These are phyloP conservation scores for Platichthys flesus DNA, from an alignment of 2,113 vertebrate species.

Conservation along the genomic window DNA sequence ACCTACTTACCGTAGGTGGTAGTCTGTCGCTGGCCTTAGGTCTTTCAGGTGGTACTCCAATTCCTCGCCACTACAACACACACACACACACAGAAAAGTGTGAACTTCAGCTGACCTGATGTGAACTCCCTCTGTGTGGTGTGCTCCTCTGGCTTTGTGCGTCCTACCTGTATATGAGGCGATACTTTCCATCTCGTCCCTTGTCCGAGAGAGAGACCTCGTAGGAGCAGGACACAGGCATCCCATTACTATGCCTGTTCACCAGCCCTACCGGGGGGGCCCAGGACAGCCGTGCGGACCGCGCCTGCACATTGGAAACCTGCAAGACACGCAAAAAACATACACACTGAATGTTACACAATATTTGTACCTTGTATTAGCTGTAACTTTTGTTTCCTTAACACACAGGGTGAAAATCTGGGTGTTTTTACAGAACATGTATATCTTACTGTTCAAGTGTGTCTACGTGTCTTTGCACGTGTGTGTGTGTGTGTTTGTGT, in stretches of 20 bases:
- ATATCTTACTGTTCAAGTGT: neutral
- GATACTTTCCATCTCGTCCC: slow-evolving; percentile 95
- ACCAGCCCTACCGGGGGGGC: slow-evolving; percentile 87
- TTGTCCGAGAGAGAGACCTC: slow-evolving; percentile 96
- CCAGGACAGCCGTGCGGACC: slow-evolving; percentile 90
- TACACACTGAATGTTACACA: neutral
- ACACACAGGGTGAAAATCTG: neutral
- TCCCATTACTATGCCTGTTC: slow-evolving; percentile 87
- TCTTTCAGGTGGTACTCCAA: slow-evolving; percentile 95
- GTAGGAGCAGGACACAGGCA: slow-evolving; percentile 91
- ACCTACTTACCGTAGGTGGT: slow-evolving; percentile 89
- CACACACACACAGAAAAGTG: slow-evolving; percentile 12
- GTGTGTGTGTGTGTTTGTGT: neutral
- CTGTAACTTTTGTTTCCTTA: too few relatives aligned
- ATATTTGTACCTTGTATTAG: too few relatives aligned
- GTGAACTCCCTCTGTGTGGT: neutral
- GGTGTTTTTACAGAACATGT: too few relatives aligned
- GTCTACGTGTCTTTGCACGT: neutral
- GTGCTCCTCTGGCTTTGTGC: too few relatives aligned
- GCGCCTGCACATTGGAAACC: slow-evolving; percentile 93
- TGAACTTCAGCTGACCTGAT: neutral
- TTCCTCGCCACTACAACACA: slow-evolving; percentile 91
- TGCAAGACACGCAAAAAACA: slow-evolving; percentile 52
- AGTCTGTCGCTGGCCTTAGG: slow-evolving; percentile 94
- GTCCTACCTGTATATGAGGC: slow-evolving; percentile 93